Evolutionary conservation across 2,797 vertebrate species (phyloP), one percentile per base, ranked within the genome.

Genomic region (Chelon labrosus): DNA sequence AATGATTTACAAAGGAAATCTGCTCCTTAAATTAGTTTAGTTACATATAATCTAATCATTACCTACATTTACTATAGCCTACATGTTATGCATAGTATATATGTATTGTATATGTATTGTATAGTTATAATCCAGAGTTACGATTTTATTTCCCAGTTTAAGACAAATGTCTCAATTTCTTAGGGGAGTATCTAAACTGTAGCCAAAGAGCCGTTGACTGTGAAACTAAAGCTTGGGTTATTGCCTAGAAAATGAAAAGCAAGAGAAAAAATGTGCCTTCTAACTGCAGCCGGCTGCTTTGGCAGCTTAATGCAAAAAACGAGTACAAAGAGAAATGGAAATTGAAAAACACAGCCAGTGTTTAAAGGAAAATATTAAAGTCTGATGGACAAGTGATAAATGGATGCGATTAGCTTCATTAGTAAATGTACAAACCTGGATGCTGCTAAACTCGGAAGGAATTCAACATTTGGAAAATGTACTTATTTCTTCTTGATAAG

Each of bases 241-340:
- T 37, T 61, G 46, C 62, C 49, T 72, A 19, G 11, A 54, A 69
- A 73, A 63, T 10, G 65, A 63, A 77, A 75, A 56, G 61, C 37
- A 51, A 7, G 31, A 31, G 31, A 31, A 39, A 38, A 37, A 52
- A 22, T 20, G 38, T 25, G 59, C 61, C 11, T 68, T 63, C 73
- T 74, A 69, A 60, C 37, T 10, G 2, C 49, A 61, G 51, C 10
- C 55, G 59, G 63, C 58, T 62, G 10, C 57, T 66, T 44, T 70
- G 68, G 68, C 52, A 80, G 25, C 65, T 16, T 12, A 20, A 38
- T 38, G 53, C 59, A 4, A 52, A 56, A 50, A 54, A 44, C 35
- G 31, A 44, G n/a, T 2, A 10, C 50, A 20, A 39, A 74, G 17
- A 7, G 46, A 19, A 47, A 19, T 47, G n/a, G 46, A 8, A 7